These are phyloP conservation scores for Dissostichus mawsoni DNA, from an alignment of 2,113 vertebrate genomes.

Conservation along the genomic window DNA sequence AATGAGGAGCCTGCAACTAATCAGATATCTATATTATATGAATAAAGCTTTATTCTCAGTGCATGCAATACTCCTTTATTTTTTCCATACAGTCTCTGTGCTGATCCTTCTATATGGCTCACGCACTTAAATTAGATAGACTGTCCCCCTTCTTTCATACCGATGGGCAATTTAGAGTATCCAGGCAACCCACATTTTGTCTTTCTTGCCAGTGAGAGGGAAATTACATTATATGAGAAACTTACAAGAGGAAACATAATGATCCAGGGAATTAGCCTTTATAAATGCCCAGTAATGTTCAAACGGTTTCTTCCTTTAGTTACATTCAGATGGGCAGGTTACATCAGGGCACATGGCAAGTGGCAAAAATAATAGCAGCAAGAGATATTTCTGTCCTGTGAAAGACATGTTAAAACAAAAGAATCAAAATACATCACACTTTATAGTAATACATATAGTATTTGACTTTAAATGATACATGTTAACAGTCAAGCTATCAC, in stretches of 20 bases:
- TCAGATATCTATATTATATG: neutral
- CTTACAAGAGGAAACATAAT: neutral
- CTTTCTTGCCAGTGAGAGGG: neutral
- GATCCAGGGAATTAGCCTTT: neutral
- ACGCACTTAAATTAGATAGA: neutral
- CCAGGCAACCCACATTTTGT: neutral
- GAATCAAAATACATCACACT: too few species aligned
- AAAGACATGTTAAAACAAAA: neutral
- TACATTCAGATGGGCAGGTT: neutral
- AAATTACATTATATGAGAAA: neutral
- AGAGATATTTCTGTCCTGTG: neutral
- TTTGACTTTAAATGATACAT: neutral
- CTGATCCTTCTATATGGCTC: neutral
- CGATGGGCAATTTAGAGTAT: constrained; percentile 5
- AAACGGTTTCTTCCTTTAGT: too few species aligned
- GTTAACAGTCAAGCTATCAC: neutral
- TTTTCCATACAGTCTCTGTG: constrained; percentile 1
- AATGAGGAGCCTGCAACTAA: neutral
- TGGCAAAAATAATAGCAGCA: neutral
- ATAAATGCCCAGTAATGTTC: neutral
- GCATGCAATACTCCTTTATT: neutral
- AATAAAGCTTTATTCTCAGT: neutral
- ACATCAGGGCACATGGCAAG: neutral
- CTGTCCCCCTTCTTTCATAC: neutral
- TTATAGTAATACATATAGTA: too few species aligned